phyloP scores from a whole-genome alignment of 2,113 vertebrate species.

The Vireo altiloquus region DNA sequence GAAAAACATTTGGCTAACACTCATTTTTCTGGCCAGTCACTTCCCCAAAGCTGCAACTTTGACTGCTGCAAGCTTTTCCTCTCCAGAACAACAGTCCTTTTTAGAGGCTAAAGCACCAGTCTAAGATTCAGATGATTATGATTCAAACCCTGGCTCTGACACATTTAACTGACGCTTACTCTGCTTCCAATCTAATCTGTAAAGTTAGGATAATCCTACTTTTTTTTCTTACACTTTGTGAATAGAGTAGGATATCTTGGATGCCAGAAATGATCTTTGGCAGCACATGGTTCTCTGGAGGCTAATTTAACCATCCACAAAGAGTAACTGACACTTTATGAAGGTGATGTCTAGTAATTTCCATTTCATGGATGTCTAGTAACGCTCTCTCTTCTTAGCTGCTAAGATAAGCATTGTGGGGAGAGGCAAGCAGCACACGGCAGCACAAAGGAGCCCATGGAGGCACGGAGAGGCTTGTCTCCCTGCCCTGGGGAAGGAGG shows the following conservation, averaged over 20 bases:
- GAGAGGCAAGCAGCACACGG: too few species aligned
- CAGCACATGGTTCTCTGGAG: neutral
- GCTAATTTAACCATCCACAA: neutral
- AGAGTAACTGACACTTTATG: neutral
- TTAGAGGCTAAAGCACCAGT: neutral
- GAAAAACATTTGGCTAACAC: slow-evolving; percentile 10
- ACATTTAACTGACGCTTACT: neutral
- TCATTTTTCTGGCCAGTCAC: neutral
- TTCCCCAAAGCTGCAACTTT: neutral
- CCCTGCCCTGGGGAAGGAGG: too few species aligned
- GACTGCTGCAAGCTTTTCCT: neutral
- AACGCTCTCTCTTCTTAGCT: neutral
- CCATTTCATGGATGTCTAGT: neutral
- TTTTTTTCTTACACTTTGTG: neutral
- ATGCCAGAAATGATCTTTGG: neutral
- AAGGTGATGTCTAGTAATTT: too few species aligned
- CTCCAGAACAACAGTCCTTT: neutral
- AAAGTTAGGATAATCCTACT: neutral
- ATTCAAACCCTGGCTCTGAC: neutral
- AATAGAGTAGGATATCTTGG: neutral
- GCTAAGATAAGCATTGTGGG: neutral
- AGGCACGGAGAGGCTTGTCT: too few species aligned
- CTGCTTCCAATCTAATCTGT: neutral
- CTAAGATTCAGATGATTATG: neutral
- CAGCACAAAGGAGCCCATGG: too few species aligned